Evolutionary conservation across 2,888 invertebrate species (phyloP), one percentile per base, ranked within the genome.

Genomic region (Athripsodes cinereus): DNA sequence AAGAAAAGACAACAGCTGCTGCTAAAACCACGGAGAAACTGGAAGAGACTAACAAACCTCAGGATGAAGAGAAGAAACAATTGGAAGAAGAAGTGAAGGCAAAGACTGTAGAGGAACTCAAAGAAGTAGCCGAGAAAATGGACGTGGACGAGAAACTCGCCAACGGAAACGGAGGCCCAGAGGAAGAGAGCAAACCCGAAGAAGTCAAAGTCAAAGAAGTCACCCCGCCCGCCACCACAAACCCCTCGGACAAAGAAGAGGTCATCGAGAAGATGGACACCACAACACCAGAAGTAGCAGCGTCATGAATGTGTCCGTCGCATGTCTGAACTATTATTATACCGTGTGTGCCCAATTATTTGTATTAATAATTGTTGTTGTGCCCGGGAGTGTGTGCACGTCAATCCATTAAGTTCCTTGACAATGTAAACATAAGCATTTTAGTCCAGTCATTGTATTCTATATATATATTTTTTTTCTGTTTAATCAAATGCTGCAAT

Each of bases 11-110:
- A n/a, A n/a, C n/a, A n/a, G 50, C 40, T 1, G 68, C 70, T 34
- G 13, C 46, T 63, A 64, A 21, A 62, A 67, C n/a, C n/a, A n/a
- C n/a, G 11, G 66, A 69, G 22, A 64, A 66, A 5, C 66, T 66
- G 10, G 58, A 58, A 62, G 20, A 26, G 10, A 35, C 13, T 65
- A 67, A 49, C 63, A 66, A 35, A 66, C 67, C 16, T 64, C 65
- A 22, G 67, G n/a, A 13, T n/a, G 40, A 68, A 35, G 68, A 67
- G 48, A 62, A 67, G 16, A 71, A 72, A 62, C 67, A 18, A 52
- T 13, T 19, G 52, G 18, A 51, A 31, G 26, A 3, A 8, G 51
- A 51, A 26, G 51, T 22, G 16, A 52, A 52, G 40, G 34, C 8
- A 40, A 21, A 74, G 74, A 71, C 72, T 16, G 61, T 62, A 16